These are phyloP conservation scores for Todiramphus saurophagus DNA, from an alignment of 2,113 vertebrate species.

Conservation along the genomic window DNA sequence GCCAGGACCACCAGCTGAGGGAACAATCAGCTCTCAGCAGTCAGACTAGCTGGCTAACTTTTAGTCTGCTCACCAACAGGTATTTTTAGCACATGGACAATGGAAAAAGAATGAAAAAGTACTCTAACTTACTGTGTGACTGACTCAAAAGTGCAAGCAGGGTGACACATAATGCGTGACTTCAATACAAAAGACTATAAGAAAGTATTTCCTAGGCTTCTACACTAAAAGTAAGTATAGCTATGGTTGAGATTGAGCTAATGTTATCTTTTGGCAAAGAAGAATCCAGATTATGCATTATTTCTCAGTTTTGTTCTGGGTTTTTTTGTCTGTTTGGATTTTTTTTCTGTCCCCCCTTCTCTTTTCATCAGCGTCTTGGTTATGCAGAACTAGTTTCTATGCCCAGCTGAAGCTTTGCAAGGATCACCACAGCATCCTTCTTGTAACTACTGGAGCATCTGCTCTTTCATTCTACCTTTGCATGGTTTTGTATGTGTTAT, in stretches of 20 bases:
- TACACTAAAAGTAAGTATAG: not conserved
- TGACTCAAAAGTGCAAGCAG: not conserved
- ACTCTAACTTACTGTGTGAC: not conserved
- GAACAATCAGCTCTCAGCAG: not conserved
- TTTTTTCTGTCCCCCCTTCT: not conserved
- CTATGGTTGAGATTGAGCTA: not conserved
- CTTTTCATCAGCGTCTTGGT: not conserved
- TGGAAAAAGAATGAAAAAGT: not conserved
- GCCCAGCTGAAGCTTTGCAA: not conserved
- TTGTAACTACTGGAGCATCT: not conserved
- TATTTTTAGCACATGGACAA: not conserved
- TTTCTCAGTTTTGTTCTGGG: not conserved
- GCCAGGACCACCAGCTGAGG: not conserved
- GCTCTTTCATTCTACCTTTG: not conserved
- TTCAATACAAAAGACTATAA: not conserved
- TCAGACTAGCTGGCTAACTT: not conserved
- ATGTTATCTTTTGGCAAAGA: not conserved
- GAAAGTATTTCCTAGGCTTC: not conserved
- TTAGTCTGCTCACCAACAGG: not conserved
- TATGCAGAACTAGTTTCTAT: not conserved
- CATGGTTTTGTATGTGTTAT: not conserved
- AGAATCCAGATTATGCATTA: not conserved
- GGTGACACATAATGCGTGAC: not conserved
- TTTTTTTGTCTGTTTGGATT: not conserved
- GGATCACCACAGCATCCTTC: not conserved